Base-by-base conservation (phyloP, 2,888 invertebrate species). In the Falcaria lacertinaria region DNA sequence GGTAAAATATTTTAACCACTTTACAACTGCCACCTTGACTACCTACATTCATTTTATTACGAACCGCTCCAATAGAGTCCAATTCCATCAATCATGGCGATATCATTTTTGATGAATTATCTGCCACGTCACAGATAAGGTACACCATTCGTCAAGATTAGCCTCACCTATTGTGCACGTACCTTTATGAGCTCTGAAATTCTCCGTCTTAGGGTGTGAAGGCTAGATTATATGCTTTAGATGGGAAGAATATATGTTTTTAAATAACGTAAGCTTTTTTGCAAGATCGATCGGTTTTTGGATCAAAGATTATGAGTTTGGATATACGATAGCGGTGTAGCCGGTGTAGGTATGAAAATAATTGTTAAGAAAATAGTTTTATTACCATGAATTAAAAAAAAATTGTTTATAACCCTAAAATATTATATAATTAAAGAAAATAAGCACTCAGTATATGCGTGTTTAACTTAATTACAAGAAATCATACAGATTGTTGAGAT, bases 101-200 rank as follows among this genome's bases (percentile, higher is more conserved):
- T 36, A 22, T 36, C 14, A 22, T 8, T 19, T 28, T 22, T 37
- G 37, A 37, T 37, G 25, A 25, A 37, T 37, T 37, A 28, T 28
- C 28, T 11, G 37, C 25, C 22, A n/a, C 15, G 33, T 33, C 15
- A 15, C 33, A 33, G 33, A 28, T 28, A 28, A 28, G 28, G 28
- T 28, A 28, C 28, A 53, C 52, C 72, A 68, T 71, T 58, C 53
- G 50, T 71, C 70, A 65, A 48, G 71, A 64, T 70, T 65, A 70
- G 48, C 42, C 60, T 48, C 48, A 64, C 62, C 59, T 64, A 57
- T 60, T 55, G 54, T 56, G 43, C 52, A 57, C 59, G 37, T 37
- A 37, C 37, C 37, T 37, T 37, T 37, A 37, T 15, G 22, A 33
- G 15, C 33, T 15, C 7, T 33, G 33, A n/a, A 32, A 19, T 19